Conservation (phyloP, 2,797 vertebrate species). For the Leptodactylus fallax region DNA sequence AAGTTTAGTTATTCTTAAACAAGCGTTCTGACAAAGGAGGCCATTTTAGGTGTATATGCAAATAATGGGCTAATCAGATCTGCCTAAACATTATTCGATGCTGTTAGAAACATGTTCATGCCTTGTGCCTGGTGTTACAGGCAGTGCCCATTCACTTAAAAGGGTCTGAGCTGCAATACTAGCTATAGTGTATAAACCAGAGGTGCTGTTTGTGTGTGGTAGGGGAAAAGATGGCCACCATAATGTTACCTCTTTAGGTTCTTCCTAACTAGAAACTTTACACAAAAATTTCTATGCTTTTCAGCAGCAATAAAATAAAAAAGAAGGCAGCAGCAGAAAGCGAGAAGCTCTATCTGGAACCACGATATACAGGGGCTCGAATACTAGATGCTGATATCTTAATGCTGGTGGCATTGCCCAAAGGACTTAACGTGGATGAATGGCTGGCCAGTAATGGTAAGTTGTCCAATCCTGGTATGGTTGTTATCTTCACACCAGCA, state of each 20-base stretch:
- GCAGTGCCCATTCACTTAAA: too few relatives aligned
- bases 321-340: conserved; percentile 48
- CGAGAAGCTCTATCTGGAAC: conserved; percentile 61
- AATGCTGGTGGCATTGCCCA: conserved; percentile 63
- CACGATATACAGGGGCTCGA: conserved; percentile 50
- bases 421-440: conserved; percentile 61
- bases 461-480: not conserved
- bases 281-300: not conserved
- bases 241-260: not conserved
- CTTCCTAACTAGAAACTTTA: not conserved
- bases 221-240: not conserved
- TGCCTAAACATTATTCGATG: not conserved
- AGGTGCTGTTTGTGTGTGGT: not conserved
- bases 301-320: conserved; percentile 37
- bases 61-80: not conserved
- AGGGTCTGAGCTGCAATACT: not conserved
- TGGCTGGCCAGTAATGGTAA: conserved; percentile 65
- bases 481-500: not conserved
- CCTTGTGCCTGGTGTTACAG: too few relatives aligned
- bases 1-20: too few relatives aligned
- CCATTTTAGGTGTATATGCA: not conserved
- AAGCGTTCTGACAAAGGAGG: not conserved
- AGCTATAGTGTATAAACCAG: not conserved
- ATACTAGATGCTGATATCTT: conserved; percentile 61
- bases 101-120: too few relatives aligned